Evolutionary conservation across 2,888 invertebrate species (phyloP), one percentile per base, ranked within the genome.

Genomic region (Eretmocerus hayati): DNA sequence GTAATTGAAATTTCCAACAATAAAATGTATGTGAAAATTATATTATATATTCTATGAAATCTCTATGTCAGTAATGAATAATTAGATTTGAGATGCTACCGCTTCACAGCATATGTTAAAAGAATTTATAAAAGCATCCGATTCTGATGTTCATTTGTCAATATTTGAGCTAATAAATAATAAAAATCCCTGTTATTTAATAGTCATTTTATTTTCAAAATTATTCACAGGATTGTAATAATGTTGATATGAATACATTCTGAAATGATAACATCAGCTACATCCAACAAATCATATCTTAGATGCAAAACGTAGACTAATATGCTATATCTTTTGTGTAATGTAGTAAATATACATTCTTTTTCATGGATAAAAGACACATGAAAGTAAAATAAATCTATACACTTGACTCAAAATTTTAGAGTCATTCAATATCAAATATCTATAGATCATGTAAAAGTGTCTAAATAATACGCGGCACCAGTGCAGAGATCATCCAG

Each of bases 191-290:
- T n/a, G n/a, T n/a, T n/a, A n/a, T n/a, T n/a, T 51, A 48, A 48
- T 46, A 48, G 50, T 54, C 46, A 54, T 48, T 54, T 54, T 54
- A 54, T 54, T 54, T 54, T 54, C 50, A 51, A 54, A 54, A 54
- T 54, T 54, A 54, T 54, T 54, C 53, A 54, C 53, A 54, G 51
- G 53, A 51, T 54, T 50, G 51, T 54, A 48, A 48, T 54, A 54
- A 56, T 57, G 54, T 54, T 63, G 60, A 62, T 62, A 63, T 62
- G 61, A 61, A 62, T 62, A 60, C 57, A 62, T 62, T 63, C 59
- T 58, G 57, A 61, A 58, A 59, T 60, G 58, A 57, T 60, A 62
- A 62, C 61, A 61, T 59, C 43, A 54, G 59, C 58, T 62, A 62
- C 56, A 59, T 58, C 51, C 50, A 50, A 56, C 52, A 55, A 57